These are phyloP conservation scores for Cheirogaleus major DNA, from an alignment of 2,797 vertebrate genomes.

Conservation along the genomic window DNA sequence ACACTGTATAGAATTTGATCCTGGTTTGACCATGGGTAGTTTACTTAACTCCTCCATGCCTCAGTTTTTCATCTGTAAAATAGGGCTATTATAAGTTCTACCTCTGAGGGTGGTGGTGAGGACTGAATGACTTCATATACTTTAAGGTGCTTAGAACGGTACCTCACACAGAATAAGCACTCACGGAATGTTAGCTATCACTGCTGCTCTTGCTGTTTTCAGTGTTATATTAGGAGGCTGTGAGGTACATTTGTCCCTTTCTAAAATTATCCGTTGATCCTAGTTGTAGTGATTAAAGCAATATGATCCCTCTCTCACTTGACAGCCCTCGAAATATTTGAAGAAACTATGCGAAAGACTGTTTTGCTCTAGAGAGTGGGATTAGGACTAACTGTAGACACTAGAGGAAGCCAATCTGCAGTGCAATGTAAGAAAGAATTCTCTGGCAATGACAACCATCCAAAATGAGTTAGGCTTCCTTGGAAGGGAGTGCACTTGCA, in stretches of 20 bases:
- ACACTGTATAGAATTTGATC: background rate
- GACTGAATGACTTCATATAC: background rate
- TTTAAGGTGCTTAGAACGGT: background rate
- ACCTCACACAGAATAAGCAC: background rate
- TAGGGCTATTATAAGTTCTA: background rate
- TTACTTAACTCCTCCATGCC: background rate
- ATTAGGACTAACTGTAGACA: background rate
- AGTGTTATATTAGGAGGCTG: background rate
- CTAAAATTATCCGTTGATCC: background rate
- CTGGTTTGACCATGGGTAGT: background rate
- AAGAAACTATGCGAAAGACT: background rate
- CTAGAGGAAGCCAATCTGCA: background rate
- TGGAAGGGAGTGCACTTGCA: background rate
- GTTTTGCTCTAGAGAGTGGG: background rate
- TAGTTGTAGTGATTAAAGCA: background rate
- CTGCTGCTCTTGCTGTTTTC: background rate
- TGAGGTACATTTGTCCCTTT: background rate
- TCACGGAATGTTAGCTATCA: background rate
- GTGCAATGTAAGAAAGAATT: background rate
- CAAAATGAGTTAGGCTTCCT: background rate
- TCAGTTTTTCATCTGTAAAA: constrained; percentile 8
- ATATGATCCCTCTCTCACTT: background rate
- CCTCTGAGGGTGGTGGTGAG: background rate
- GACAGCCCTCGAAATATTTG: background rate
- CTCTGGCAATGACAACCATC: background rate